Evolutionary conservation across 2,888 invertebrate species (phyloP), one percentile per base, ranked within the genome.

Genomic region (Drosophila dives): DNA sequence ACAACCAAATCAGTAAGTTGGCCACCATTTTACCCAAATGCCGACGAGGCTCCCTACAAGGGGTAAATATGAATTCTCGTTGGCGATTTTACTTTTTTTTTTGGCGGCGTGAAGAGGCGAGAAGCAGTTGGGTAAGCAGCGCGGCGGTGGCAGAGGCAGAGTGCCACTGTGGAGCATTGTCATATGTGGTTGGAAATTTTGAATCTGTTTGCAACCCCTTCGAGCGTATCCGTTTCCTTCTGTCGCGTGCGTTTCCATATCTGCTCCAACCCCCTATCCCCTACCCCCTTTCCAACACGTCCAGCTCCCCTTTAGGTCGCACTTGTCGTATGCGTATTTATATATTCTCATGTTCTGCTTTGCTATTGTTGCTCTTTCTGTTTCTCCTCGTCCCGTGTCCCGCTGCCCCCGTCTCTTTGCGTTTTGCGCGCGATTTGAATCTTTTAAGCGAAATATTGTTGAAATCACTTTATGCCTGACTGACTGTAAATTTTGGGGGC

Each of bases 121-220:
- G 53, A 34, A 33, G 42, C 38, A 26, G 51, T 33, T 29, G n/a
- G 10, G 36, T 29, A 20, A 40, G 42, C 20, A 42, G 42, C 11
- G 32, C 20, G 26, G 17, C 15, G 10, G 23, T n/a, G 34, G 6
- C 36, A 36, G 26, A 48, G 53, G 20, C 45, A 45, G 81, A 70
- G 71, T 67, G 86, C 69, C 83, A 75, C 69, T 65, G 79, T 75
- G 83, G 91, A 90, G 81, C 89, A 89, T 78, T 91, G 88, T 90
- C 91, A 90, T 90, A 91, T 90, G 90, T 91, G 90, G 80, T 80
- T 86, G 90, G 91, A 91, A 88, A 91, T 90, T 90, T 91, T 81
- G 90, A 89, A 89, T 89, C 87, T 91, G 91, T 89, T 91, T 86
- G 87, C 85, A 89, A 85, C 91, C 91, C 86, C 90, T 89, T 89